Evolutionary conservation across 2,888 invertebrate genomes (phyloP).

Genomic region (Nematopogon swammerdamellus): DNA sequence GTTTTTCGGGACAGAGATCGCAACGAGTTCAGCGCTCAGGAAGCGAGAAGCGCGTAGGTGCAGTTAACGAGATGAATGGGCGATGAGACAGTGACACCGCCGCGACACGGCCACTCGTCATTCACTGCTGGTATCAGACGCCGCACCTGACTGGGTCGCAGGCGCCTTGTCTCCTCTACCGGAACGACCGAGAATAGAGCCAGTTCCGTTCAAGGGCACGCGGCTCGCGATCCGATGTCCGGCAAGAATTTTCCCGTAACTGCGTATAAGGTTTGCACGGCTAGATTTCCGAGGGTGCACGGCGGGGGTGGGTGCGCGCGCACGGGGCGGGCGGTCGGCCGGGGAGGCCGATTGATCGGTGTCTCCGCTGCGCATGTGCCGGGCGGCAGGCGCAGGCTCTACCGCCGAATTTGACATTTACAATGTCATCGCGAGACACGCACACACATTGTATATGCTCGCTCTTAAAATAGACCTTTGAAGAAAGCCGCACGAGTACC

Average conservation of each 20-base stretch:
- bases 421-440: background rate
- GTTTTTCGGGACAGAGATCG: too few species aligned
- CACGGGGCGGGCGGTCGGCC: conserved; percentile 44
- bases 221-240: background rate
- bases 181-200: conserved; percentile 9
- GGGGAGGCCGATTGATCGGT: conserved; percentile 49
- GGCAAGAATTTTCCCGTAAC: background rate
- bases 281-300: background rate
- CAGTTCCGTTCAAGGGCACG: conserved; percentile 32
- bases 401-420: background rate
- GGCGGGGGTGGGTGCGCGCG: conserved; percentile 42
- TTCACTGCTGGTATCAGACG: background rate
- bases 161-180: background rate
- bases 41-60: conserved; percentile 31
- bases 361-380: conserved; percentile 44
- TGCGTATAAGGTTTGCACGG: background rate
- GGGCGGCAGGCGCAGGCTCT: conserved; percentile 10
- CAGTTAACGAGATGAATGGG: conserved; percentile 30
- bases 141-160: background rate
- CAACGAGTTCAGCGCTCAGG: too few species aligned
- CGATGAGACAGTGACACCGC: conserved; percentile 1
- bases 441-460: background rate
- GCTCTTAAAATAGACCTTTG: background rate
- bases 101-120: conserved; percentile 19
- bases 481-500: too few species aligned